phyloP scores from a whole-genome alignment of 2,113 vertebrate species.

The Seriola rivoliana region DNA sequence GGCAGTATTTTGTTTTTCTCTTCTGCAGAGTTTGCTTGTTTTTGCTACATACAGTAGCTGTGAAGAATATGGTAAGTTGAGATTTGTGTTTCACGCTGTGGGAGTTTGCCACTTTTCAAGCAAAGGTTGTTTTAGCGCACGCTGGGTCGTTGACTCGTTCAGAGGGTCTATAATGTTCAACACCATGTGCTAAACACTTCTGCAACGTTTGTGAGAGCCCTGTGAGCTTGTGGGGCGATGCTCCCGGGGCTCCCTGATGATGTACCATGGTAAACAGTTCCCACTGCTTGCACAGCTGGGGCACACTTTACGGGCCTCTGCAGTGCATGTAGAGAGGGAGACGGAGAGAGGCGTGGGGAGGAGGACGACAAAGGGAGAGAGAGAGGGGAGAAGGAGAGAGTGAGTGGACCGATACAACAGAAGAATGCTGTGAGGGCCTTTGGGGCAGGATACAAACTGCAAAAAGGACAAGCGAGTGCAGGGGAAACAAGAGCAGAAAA shows the following conservation, averaged over 20 bases:
- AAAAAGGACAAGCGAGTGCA: slow-evolving; percentile 55
- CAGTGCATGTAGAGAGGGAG: slow-evolving; percentile 39
- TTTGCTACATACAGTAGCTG: neutral
- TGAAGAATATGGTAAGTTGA: neutral
- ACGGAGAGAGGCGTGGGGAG: slow-evolving; percentile 22
- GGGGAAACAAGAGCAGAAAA: slow-evolving; percentile 64
- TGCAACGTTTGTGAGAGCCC: slow-evolving; percentile 23
- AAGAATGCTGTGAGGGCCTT: slow-evolving; percentile 65
- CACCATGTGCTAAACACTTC: slow-evolving; percentile 38
- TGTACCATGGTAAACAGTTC: slow-evolving; percentile 59
- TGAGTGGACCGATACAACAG: slow-evolving; percentile 43
- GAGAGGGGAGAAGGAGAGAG: slow-evolving; percentile 6
- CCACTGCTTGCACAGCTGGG: slow-evolving; percentile 62
- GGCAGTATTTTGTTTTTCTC: neutral
- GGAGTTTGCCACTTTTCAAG: neutral
- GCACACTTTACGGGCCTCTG: slow-evolving; percentile 55
- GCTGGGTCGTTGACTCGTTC: slow-evolving; percentile 40
- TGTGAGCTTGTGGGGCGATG: slow-evolving; percentile 19
- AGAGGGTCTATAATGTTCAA: slow-evolving; percentile 32
- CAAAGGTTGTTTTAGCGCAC: slow-evolving; percentile 22
- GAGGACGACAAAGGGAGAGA: slow-evolving; percentile 12
- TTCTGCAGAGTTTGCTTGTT: neutral
- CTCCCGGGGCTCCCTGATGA: slow-evolving; percentile 47
- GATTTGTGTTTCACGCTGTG: neutral
- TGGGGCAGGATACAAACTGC: slow-evolving; percentile 58